A percentile compares a stretch with the other conserved stretches of the same genome.
Conservation (phyloP, 2,888 invertebrate genomes). For the Synergus laeviventris region DNA sequence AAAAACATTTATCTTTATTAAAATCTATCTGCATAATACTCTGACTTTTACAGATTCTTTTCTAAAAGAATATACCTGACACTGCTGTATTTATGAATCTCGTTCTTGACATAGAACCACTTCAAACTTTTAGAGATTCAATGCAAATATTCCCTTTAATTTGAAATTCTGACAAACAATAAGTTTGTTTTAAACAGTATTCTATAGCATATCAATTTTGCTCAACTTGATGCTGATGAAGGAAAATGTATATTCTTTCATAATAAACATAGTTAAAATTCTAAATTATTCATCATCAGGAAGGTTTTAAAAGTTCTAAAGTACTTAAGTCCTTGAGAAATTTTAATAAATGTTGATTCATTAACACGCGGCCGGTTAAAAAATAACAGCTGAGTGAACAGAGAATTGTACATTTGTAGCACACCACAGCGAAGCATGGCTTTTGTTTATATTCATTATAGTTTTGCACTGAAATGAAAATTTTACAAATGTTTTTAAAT, state of each 20-base stretch:
- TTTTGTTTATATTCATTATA: background rate
- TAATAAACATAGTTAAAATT: background rate
- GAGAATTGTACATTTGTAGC: background rate
- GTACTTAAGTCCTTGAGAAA: too few species aligned
- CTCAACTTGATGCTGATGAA: background rate
- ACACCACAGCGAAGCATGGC: background rate
- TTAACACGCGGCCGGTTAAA: background rate
- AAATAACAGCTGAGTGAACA: background rate
- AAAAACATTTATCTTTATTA: too few species aligned
- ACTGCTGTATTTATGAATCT: background rate
- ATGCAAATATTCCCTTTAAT: background rate
- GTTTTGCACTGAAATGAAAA: too few species aligned
- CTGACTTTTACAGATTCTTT: too few species aligned
- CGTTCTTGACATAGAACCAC: background rate
- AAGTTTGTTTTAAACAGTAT: background rate
- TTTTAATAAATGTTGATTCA: too few species aligned
- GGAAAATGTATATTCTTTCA: background rate
- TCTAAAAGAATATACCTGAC: too few species aligned
- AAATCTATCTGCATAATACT: too few species aligned
- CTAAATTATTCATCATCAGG: too few species aligned
- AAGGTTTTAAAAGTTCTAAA: too few species aligned
- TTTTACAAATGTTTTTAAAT: too few species aligned
- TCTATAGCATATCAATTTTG: background rate
- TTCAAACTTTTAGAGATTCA: background rate
- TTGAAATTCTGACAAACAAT: background rate